A percentile compares a stretch with the other conserved stretches of the same genome.
Conservation (phyloP, 2,888 invertebrate species). For the Neria commutata region DNA sequence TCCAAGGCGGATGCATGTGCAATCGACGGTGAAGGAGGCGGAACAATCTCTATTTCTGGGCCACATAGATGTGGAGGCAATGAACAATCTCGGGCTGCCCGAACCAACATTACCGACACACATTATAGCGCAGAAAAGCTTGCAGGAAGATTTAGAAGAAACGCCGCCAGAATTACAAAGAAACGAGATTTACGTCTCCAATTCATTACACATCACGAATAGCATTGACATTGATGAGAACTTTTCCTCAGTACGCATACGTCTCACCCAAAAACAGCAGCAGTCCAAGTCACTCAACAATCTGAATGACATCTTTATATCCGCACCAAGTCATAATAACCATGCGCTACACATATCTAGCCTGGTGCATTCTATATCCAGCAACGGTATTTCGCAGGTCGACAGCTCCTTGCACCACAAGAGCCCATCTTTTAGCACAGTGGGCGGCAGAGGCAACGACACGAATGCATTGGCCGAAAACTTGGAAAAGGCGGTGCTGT, state of each 20-base stretch:
- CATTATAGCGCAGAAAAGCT: not conserved
- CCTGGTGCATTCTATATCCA: constrained; percentile 38
- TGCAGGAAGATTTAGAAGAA: constrained; percentile 29
- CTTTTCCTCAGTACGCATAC: constrained; percentile 46
- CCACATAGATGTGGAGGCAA: constrained; percentile 46
- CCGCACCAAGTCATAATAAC: not conserved
- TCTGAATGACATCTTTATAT: constrained; percentile 38
- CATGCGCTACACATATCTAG: no score
- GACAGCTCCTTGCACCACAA: constrained; percentile 1
- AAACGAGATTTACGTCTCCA: constrained; percentile 58
- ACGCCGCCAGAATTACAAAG: constrained; percentile 46
- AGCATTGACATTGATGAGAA: constrained; percentile 49
- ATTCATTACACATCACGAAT: constrained; percentile 57
- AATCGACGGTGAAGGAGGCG: constrained; percentile 17
- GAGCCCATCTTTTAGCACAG: not conserved
- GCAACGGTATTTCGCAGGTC: constrained; percentile 35
- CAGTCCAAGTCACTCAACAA: constrained; percentile 52
- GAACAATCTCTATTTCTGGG: constrained; percentile 31
- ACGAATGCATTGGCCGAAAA: not conserved
- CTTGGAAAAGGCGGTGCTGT: not conserved
- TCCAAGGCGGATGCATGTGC: constrained; percentile 6
- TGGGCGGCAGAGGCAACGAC: not conserved
- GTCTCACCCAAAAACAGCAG: constrained; percentile 43
- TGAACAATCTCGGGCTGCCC: constrained; percentile 59
- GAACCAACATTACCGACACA: constrained; percentile 3